These are phyloP conservation scores for Poeciliopsis turrubarensis DNA, from an alignment of 2,113 vertebrate species.

Conservation along the genomic window DNA sequence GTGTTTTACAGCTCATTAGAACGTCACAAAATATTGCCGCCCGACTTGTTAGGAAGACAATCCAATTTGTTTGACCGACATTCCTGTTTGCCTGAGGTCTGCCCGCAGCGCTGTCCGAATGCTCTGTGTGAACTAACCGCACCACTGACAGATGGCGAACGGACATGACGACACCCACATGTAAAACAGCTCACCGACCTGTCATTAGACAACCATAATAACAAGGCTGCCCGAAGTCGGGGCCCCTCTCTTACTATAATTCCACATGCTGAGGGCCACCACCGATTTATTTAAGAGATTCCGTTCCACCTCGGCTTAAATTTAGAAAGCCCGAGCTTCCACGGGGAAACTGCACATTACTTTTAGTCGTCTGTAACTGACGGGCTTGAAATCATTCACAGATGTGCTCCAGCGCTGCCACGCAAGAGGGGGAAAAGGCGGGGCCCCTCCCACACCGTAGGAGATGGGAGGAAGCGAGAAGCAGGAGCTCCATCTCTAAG, in stretches of 20 bases:
- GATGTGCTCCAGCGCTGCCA: constrained; percentile 70
- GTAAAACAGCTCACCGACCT: constrained; percentile 39
- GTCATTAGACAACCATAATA: constrained; percentile 65
- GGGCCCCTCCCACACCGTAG: constrained; percentile 44
- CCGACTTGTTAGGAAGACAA: background rate
- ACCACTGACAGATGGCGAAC: constrained; percentile 9
- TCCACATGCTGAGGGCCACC: constrained; percentile 26
- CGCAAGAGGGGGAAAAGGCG: constrained; percentile 38
- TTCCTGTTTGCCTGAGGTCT: constrained; percentile 19
- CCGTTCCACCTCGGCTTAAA: constrained; percentile 57
- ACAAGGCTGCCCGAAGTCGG: constrained; percentile 52
- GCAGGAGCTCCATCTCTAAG: constrained; percentile 53
- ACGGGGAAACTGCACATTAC: constrained; percentile 38
- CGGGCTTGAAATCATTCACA: constrained; percentile 70
- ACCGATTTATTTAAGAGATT: constrained; percentile 53
- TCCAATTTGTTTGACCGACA: constrained; percentile 21
- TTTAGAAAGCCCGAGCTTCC: constrained; percentile 49
- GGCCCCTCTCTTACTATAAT: constrained; percentile 47
- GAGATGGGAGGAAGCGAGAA: constrained; percentile 53
- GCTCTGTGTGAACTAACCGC: constrained; percentile 34
- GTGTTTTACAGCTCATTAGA: constrained; percentile 18
- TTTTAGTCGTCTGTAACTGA: constrained; percentile 39
- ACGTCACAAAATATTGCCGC: background rate
- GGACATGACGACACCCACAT: constrained; percentile 50
- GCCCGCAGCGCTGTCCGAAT: constrained; percentile 18